Base-by-base conservation (phyloP, 2,797 vertebrate species). In the Xiphophorus birchmanni region DNA sequence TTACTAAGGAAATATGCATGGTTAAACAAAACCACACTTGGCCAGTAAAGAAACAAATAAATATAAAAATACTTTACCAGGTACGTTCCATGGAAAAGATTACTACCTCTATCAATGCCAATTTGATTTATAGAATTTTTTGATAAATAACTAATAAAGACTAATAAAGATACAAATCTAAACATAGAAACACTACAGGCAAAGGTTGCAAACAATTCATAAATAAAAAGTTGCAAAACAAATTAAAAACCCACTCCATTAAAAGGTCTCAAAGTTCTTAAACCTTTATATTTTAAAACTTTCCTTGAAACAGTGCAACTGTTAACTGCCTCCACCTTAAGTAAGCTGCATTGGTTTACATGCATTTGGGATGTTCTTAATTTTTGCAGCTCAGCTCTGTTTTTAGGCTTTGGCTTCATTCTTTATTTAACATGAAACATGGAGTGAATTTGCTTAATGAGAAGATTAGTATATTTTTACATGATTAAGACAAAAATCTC, bases 401-500 rank as follows among this genome's bases (percentile, higher is more conserved):
- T 87, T 67, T 85, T 87, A 69, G 86, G 44, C 72, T 79, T 82
- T 81, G 77, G 74, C 74, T 44, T 84, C 81, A 47, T 54, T 88
- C 76, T 90, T 87, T 91, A 78, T 89, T 85, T 87, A 79, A n/a
- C 75, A 80, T 50, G 77, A 78, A 88, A 91, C 78, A 80, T 45
- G 37, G 50, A 84, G 74, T 80, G 78, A 93, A 88, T 77, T 83
- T 75, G 76, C 73, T 87, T 91, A 90, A 91, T 90, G 86, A 93
- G 82, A 69, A 91, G 82, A 89, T 44, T 45, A 72, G 80, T 82
- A 85, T 89, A 88, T 85, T 88, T 92, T 83, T 85, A 77, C 82
- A 78, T 79, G 83, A 90, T 87, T 89, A 86, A 82, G 85, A 82
- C 23, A 48, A 58, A 88, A 90, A 92, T 82, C 74, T 86, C 84